Base-by-base conservation (phyloP, 2,113 vertebrate species). In the Aptenodytes patagonicus region DNA sequence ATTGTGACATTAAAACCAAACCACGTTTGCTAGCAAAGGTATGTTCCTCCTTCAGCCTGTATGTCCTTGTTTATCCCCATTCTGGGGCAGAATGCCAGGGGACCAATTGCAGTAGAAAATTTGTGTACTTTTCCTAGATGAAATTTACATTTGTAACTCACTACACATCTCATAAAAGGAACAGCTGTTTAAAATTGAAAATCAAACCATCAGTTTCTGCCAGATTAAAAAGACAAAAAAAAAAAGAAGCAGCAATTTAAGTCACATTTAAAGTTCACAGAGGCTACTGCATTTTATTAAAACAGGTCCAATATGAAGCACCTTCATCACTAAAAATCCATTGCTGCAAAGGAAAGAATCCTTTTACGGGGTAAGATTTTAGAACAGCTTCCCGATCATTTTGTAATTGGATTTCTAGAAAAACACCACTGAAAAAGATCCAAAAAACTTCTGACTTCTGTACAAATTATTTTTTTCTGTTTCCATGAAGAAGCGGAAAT, bases 131-230 rank as follows among this genome's bases (percentile, higher is more conserved):
- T 58, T 93, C 54, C 38, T 29, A 51, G 42, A 73, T 55, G 26
- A 89, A 89, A 89, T 84, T 89, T 91, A 91, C n/a, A 70, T 78
- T 95, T 82, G 47, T 40, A 95, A 75, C 42, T 93, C 79, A 83
- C 66, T 75, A 69, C 24, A 36, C 18, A 52, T 22, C 40, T 94
- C 89, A 86, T 77, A 90, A 81, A 93, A 96, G 6, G 46, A 92
- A 40, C 24, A 90, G 55, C 38, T 71, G 75, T 58, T 81, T 55
- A 75, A 92, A 81, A 88, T 0, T 77, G 68, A 78, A 83, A 83
- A 86, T 65, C 71, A 83, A 96, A 73, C 16, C 32, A 75, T n/a
- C 47, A 55, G 9, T 70, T 65, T 92, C 60, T 71, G 60, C n/a
- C 52, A 94, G 51, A 90, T 61, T 73, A 66, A 90, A 90, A 68